phyloP scores from a whole-genome alignment of 2,888 invertebrate species.

The Cancer borealis region DNA sequence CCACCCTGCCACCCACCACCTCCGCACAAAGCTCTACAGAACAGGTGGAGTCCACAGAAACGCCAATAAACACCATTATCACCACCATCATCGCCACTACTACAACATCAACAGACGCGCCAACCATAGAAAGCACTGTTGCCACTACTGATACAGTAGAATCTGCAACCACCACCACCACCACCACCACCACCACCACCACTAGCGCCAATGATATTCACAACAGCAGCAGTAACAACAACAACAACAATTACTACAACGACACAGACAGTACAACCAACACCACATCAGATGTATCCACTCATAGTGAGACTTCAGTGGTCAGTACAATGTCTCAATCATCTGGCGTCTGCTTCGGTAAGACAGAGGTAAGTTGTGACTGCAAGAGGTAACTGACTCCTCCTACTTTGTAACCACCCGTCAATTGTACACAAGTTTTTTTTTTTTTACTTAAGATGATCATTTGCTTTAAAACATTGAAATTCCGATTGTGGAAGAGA shows the following conservation, averaged over 20 bases:
- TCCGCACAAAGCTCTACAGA: not conserved
- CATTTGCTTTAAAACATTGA: no score
- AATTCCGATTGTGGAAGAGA: no score
- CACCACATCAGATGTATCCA: not conserved
- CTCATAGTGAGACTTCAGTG: not conserved
- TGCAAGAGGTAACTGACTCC: no score
- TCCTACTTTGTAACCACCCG: not conserved
- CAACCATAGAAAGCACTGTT: not conserved
- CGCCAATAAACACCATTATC: not conserved
- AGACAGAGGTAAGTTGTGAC: constrained; percentile 40
- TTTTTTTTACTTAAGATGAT: no score
- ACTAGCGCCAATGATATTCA: not conserved
- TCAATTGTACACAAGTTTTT: no score
- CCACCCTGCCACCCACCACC: not conserved
- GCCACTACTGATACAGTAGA: not conserved
- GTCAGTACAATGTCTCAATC: not conserved
- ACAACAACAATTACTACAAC: no score
- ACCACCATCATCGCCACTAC: no score
- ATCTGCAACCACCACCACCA: not conserved
- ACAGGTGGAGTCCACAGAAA: not conserved
- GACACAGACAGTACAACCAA: no score
- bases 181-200: not conserved
- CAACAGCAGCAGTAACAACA: not conserved
- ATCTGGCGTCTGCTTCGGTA: constrained; percentile 28
- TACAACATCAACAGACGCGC: no score